Base-by-base conservation (phyloP, 2,888 invertebrate species). In the Patella pellucida region DNA sequence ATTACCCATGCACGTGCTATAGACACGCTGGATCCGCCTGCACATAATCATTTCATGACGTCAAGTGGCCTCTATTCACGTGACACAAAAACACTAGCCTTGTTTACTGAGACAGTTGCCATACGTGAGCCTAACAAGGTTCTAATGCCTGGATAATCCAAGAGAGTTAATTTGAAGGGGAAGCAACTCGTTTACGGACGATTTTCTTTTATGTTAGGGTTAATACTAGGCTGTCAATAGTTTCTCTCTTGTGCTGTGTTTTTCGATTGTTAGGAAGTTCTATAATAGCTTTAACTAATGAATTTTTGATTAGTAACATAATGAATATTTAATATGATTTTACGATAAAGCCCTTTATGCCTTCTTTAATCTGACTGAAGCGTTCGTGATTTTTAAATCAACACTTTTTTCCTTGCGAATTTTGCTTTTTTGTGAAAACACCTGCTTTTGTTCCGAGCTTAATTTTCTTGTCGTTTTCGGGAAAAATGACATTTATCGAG, bases 341-440 rank as follows among this genome's bases (percentile, higher is more conserved):
- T 15, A 62, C 23, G 62, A 62, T 62, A 62, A 62, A 62, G 62
- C 23, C 62, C 14, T 62, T 62, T 62, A 62, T 62, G 62, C 19
- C 23, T 62, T 19, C 62, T 62, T 62, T 23, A 62, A 19, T 62
- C 62, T 62, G 23, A 62, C 62, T 62, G 23, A 62, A 62, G 62
- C 62, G 19, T 62, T 62, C 62, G 62, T 62, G 62, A 62, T 62
- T 62, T 62, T 62, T 62, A 23, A 62, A 62, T 41, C 62, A 62
- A 23, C 19, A 23, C 62, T 12, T 23, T 62, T 62, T 62, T 62
- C 41, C 23, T 62, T 62, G 23, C 62, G 23, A 23, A 23, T 19
- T 62, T 62, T 62, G 5, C 23, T 62, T 62, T 62, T 23, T 23
- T 23, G 19, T 12, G 12, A 23, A 62, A 62, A 62, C 62, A 62